These are phyloP conservation scores for Corvus moneduloides DNA, from an alignment of 2,113 vertebrate species.

Conservation along the genomic window DNA sequence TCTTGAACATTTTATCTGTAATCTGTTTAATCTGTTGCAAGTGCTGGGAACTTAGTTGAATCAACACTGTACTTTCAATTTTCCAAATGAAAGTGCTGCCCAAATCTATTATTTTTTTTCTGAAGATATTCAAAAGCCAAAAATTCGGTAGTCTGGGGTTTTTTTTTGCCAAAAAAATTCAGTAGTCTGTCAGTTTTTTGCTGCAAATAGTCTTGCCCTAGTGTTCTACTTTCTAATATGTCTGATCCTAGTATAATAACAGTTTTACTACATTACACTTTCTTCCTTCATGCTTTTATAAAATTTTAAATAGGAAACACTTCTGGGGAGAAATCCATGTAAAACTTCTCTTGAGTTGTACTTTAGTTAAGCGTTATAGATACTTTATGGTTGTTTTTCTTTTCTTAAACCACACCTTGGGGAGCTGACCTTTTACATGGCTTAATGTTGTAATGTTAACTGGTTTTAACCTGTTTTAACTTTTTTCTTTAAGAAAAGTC, in stretches of 20 bases:
- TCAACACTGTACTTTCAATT: background rate
- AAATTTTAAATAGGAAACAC: slow-evolving; percentile 2
- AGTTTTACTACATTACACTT: background rate
- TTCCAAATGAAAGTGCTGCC: background rate
- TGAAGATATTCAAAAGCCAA: background rate
- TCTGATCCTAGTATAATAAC: background rate
- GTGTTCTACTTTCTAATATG: background rate
- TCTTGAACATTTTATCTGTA: background rate
- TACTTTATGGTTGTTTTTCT: background rate
- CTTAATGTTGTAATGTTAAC: background rate
- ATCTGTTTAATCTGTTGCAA: background rate
- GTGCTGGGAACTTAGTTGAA: background rate
- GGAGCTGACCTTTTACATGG: background rate
- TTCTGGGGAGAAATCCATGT: background rate
- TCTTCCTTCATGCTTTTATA: slow-evolving; percentile 13
- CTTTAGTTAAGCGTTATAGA: background rate
- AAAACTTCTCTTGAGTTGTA: background rate
- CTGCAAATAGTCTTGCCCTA: background rate
- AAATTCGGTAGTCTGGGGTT: background rate
- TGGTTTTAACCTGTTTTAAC: background rate
- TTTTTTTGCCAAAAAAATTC: background rate
- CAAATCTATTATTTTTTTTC: background rate
- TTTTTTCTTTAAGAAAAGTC: background rate
- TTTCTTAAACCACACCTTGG: background rate
- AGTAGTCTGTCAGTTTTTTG: background rate